Evolutionary conservation across 2,797 vertebrate species (phyloP), one percentile per base, ranked within the genome.

Genomic region (Glossophaga mutica): DNA sequence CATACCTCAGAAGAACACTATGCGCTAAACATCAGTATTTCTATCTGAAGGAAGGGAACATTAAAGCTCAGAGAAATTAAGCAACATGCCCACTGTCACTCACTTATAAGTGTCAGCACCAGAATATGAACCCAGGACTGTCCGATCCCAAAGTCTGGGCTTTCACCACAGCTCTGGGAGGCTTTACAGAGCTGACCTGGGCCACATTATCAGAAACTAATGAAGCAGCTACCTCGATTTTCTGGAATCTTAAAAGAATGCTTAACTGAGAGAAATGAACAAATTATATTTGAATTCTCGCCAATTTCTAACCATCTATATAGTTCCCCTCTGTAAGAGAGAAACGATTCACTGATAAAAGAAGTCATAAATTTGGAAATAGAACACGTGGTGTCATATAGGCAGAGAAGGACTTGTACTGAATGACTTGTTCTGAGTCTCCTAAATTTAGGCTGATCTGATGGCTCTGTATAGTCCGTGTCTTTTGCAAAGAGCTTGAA

Each of bases 261-360:
- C 39, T 91, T 55, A 94, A 94, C 48, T 62, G 73, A 91, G 34
- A 85, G 26, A 91, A 91, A n/a, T n/a, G n/a, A n/a, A 93, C 10
- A 78, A 96, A 44, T 50, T 91, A 46, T 21, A 89, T 21, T 57
- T 83, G 48, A 94, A 70, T 76, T 91, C 74, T 82, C 82, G 1
- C 59, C n/a, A 74, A 76, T 59, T 85, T 89, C 68, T 94, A 92
- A 4, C 55, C 6, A 94, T 74, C 73, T 67, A 52, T 34, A 59
- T 37, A 79, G 55, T 68, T 81, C 19, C 15, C 37, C 46, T 93
- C 48, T 12, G 12, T 83, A 71, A 93, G n/a, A 86, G 32, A 94
- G 52, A 90, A 52, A 73, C 4, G 52, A 84, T 73, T 39, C 37
- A 92, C 48, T 48, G 57, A 85, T 68, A 48, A 52, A 50, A 65